Conservation (phyloP, 2,113 vertebrate species). For the Morone chrysops region DNA sequence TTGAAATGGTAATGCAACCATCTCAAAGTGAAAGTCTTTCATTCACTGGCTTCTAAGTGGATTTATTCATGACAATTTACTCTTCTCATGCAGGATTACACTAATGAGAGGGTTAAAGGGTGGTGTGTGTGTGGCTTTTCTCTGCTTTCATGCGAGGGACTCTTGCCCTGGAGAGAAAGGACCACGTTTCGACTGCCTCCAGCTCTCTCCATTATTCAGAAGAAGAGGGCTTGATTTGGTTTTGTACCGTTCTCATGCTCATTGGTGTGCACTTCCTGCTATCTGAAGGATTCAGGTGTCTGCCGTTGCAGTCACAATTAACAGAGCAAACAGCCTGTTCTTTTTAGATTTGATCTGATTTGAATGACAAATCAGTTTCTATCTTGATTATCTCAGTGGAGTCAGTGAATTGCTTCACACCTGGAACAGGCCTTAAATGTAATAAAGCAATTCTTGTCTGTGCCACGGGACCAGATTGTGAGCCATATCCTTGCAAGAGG, state of each 20-base stretch:
- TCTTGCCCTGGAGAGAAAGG: constrained; percentile 67
- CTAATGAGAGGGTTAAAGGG: constrained; percentile 84
- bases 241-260: constrained; percentile 53
- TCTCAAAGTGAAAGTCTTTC: constrained; percentile 80
- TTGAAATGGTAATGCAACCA: constrained; percentile 84
- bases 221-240: constrained; percentile 73
- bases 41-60: constrained; percentile 81
- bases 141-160: constrained; percentile 68
- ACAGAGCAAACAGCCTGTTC: neutral
- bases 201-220: constrained; percentile 71
- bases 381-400: constrained; percentile 3
- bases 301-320: constrained; percentile 24
- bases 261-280: constrained; percentile 41
- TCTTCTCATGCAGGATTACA: constrained; percentile 80
- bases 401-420: constrained; percentile 23
- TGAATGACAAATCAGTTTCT: constrained; percentile 23
- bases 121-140: constrained; percentile 62
- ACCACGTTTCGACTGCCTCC: constrained; percentile 56
- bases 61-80: constrained; percentile 86
- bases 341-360: constrained; percentile 26
- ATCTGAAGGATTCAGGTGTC: constrained; percentile 55
- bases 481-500: constrained; percentile 54
- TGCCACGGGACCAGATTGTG: constrained; percentile 18
- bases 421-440: constrained; percentile 22
- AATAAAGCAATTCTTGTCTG: constrained; percentile 50